Base-by-base conservation (phyloP, 1,140 invertebrate genomes). In the Bombus impatiens region DNA sequence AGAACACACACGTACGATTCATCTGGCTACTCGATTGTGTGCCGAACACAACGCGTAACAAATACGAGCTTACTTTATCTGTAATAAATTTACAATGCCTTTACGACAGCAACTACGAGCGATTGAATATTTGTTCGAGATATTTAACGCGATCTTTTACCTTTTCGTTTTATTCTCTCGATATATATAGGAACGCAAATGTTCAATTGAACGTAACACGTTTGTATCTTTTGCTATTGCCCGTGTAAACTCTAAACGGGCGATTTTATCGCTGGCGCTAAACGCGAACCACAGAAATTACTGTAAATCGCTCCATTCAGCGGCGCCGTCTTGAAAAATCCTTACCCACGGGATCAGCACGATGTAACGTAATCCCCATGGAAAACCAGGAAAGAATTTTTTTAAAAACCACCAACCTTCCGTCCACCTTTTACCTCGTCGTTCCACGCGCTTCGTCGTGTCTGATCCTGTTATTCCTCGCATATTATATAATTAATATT, bases 241-340 rank as follows among this genome's bases (percentile, higher is more conserved):
- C 44, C 59, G 59, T 67, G 59, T 79, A 79, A 79, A 80, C 67
- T 53, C 25, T 57, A 57, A 72, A 59, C 35, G 37, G 4, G 12
- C 28, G 35, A 53, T 78, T 32, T 42, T 70, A 62, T 42, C 75
- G 62, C 8, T 72, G 35, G 32, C 12, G 62, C n/a, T 37, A n/a
- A 71, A 86, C 35, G 75, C 79, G 80, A 78, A 59, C 59, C 87
- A 35, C 62, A 68, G 65, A 75, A 82, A 62, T 80, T 79, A 77
- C 78, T 68, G 85, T 89, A 91, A 91, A 90, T 89, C 88, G 77
- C 82, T 75, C 86, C 84, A 90, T 89, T 88, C 86, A 86, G 75
- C 65, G 75, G 44, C 76, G 40, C 62, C 78, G 74, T 74, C 78
- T 87, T 81, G 90, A 86, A 90, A 91, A 87, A 87, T 90, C 74